Percentiles rank a stretch among this genome's conserved stretches.
Conservation (phyloP, 2,888 invertebrate genomes). For the Camptogramma bilineatum region DNA sequence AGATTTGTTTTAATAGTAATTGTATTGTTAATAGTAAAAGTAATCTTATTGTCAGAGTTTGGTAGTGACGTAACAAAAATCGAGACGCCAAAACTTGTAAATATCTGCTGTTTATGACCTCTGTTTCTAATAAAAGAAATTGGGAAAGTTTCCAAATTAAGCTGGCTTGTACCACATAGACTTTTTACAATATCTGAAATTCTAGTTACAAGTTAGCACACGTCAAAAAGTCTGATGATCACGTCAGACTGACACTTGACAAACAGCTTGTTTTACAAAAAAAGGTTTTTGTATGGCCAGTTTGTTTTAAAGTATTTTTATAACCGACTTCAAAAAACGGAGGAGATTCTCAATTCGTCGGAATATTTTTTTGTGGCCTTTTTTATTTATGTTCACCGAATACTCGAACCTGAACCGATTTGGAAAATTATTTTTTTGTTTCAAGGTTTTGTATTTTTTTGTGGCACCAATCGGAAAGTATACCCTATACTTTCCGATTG, state of each 20-base stretch:
- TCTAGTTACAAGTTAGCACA: background rate
- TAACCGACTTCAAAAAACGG: too few species aligned
- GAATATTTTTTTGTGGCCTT: too few species aligned
- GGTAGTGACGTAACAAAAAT: background rate
- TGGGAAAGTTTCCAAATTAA: conserved; percentile 17
- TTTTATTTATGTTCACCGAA: too few species aligned
- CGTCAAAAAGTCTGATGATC: background rate
- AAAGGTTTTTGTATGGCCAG: background rate
- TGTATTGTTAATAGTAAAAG: too few species aligned
- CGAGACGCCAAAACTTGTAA: background rate
- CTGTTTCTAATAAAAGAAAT: conserved; percentile 8
- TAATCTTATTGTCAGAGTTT: background rate
- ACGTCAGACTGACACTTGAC: background rate
- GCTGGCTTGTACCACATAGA: conserved; percentile 3
- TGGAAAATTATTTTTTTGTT: too few species aligned
- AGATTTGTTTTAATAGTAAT: too few species aligned
- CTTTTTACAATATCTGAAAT: conserved; percentile 11
- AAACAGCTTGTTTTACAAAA: background rate
- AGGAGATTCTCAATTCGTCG: too few species aligned
- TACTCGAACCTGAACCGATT: too few species aligned
- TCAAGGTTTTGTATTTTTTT: too few species aligned
- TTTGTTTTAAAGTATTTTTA: too few species aligned
- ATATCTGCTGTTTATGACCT: conserved; percentile 1
- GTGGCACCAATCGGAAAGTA: too few species aligned
- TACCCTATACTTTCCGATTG: too few species aligned